A percentile compares a stretch with the other conserved stretches of the same genome.
These are phyloP conservation scores for Coronaproctus castanopsis DNA, from an alignment of 2,888 invertebrate genomes.

Conservation along the genomic window DNA sequence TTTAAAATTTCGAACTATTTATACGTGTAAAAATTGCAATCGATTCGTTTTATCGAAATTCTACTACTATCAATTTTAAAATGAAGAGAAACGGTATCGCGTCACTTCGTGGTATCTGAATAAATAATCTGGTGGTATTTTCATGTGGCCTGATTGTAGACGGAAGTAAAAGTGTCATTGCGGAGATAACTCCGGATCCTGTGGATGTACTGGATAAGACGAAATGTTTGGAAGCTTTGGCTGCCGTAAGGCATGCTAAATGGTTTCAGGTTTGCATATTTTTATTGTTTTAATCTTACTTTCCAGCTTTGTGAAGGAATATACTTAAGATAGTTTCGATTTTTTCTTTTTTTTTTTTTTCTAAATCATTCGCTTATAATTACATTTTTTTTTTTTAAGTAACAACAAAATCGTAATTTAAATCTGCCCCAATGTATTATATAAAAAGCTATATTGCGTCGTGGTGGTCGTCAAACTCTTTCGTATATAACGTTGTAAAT, in stretches of 20 bases:
- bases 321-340: not conserved
- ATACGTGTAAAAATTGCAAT: too few relatives aligned
- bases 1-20: too few relatives aligned
- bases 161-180: constrained; percentile 12
- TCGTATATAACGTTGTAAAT: too few relatives aligned
- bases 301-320: constrained; percentile 12
- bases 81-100: too few relatives aligned
- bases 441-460: too few relatives aligned
- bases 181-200: constrained; percentile 14
- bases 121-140: too few relatives aligned
- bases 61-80: too few relatives aligned
- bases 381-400: not conserved
- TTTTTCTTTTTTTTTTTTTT: not conserved
- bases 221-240: constrained; percentile 99
- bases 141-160: constrained; percentile 13
- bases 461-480: too few relatives aligned
- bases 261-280: constrained; percentile 80
- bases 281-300: constrained; percentile 12
- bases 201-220: constrained; percentile 75
- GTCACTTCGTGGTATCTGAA: too few relatives aligned
- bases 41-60: too few relatives aligned
- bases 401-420: not conserved
- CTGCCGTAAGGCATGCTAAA: constrained; percentile 99
- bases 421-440: too few relatives aligned
- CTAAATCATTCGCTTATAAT: not conserved